phyloP scores from a whole-genome alignment of 2,797 vertebrate genomes.

The Amblyraja radiata region DNA sequence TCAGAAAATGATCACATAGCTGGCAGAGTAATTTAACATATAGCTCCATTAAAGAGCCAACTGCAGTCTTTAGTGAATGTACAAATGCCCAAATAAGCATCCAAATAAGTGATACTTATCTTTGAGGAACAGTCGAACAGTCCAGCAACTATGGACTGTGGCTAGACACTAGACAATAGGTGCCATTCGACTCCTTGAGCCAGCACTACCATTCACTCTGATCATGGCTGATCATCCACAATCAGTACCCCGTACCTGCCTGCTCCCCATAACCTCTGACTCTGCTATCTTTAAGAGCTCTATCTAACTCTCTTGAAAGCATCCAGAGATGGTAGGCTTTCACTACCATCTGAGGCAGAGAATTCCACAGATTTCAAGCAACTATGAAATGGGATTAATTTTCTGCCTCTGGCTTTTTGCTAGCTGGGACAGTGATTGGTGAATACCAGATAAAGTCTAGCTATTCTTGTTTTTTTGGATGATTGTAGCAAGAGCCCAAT shows the following conservation, averaged over 20 bases:
- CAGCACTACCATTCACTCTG: too few species aligned
- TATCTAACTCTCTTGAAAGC: too few species aligned
- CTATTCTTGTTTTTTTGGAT: too few species aligned
- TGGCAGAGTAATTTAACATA: not conserved
- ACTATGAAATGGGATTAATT: not conserved
- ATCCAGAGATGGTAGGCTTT: too few species aligned
- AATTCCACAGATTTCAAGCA: not conserved
- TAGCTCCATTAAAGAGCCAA: not conserved
- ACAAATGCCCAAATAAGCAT: not conserved
- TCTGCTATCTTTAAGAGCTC: too few species aligned
- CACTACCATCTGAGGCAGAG: too few species aligned
- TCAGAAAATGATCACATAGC: not conserved
- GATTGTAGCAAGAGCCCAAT: too few species aligned
- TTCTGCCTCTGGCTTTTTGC: not conserved
- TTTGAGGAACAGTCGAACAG: not conserved
- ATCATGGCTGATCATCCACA: too few species aligned
- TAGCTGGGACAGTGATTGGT: not conserved
- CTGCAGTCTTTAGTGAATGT: not conserved
- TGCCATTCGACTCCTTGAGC: too few species aligned
- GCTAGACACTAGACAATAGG: too few species aligned
- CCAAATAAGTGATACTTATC: not conserved
- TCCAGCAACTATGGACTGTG: not conserved
- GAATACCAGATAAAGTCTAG: not conserved
- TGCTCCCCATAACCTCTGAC: too few species aligned
- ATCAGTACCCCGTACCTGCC: too few species aligned